phyloP scores from a whole-genome alignment of 2,888 invertebrate genomes.

The Salpingus planirostris region DNA sequence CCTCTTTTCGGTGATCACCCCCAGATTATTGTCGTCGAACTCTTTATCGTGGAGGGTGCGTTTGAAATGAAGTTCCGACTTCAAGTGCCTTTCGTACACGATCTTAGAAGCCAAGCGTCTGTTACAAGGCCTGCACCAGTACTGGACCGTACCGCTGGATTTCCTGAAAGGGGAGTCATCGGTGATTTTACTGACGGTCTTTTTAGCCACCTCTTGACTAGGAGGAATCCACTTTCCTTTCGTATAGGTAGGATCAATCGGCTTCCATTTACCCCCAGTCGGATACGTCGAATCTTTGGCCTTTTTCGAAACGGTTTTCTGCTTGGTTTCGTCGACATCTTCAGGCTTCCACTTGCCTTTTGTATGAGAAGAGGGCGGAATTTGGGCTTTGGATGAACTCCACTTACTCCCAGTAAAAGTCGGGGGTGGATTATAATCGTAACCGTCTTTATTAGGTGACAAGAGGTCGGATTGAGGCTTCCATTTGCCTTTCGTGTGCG shows the following conservation, averaged over 20 bases:
- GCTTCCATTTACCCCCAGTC: constrained; percentile 1
- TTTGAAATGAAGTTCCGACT: constrained; percentile 62
- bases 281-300: neutral
- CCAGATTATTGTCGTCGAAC: constrained; percentile 45
- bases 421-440: constrained; percentile 13
- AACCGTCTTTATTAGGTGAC: constrained; percentile 7
- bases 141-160: constrained; percentile 47
- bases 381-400: constrained; percentile 33
- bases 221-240: constrained; percentile 78
- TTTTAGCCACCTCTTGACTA: constrained; percentile 9
- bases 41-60: constrained; percentile 59
- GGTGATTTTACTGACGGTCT: constrained; percentile 11
- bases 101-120: constrained; percentile 62
- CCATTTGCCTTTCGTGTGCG: constrained; percentile 58
- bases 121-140: constrained; percentile 76
- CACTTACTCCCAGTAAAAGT: constrained; percentile 52
- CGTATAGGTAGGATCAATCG: constrained; percentile 60
- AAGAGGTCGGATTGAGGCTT: constrained; percentile 37
- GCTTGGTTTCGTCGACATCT: constrained; percentile 25
- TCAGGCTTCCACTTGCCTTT: constrained; percentile 53
- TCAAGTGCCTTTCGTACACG: constrained; percentile 68
- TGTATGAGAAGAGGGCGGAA: constrained; percentile 41
- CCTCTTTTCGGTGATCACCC: constrained; percentile 18
- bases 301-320: constrained; percentile 37
- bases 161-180: constrained; percentile 34